A percentile compares a stretch with the other conserved stretches of the same genome.
Conservation (phyloP, 2,888 invertebrate species). For the Cosmopolites sordidus region DNA sequence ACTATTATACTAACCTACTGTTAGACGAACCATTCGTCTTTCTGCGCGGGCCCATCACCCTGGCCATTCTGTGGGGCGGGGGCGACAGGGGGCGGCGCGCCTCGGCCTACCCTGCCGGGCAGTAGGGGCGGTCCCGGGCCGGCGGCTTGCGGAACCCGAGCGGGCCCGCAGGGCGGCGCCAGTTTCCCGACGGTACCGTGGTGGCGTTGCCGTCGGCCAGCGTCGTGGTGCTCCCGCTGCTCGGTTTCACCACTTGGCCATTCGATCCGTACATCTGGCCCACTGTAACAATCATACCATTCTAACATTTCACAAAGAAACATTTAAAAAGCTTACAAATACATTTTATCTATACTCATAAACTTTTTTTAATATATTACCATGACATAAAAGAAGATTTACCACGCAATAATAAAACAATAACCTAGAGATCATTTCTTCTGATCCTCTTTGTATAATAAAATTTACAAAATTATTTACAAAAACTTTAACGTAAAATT, state of each 20-base stretch:
- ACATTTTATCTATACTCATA: no score
- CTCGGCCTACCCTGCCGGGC: slow-evolving; percentile 64
- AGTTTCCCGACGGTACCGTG: slow-evolving; percentile 79
- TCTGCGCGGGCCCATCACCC: slow-evolving; percentile 60
- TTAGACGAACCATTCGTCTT: slow-evolving; percentile 90
- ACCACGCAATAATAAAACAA: no score
- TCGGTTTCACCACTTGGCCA: slow-evolving; percentile 55
- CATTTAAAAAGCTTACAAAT: no score
- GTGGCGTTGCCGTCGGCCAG: slow-evolving; percentile 48
- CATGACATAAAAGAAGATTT: no score
- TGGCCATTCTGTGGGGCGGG: slow-evolving; percentile 45
- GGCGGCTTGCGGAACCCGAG: slow-evolving; percentile 52
- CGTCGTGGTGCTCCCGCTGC: slow-evolving; percentile 59
- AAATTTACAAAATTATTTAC: no score
- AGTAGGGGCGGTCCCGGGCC: slow-evolving; percentile 72
- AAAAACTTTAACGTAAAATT: no score
- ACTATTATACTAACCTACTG: slow-evolving; percentile 52
- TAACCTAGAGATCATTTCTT: no score
- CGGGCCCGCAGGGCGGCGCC: slow-evolving; percentile 90
- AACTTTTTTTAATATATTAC: no score
- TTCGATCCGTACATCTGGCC: slow-evolving; percentile 73
- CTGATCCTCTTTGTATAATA: no score
- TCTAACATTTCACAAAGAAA: no score
- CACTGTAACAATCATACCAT: slow-evolving; percentile 60
- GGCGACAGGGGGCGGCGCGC: slow-evolving; percentile 39